Base-by-base conservation (phyloP, 2,888 invertebrate species). In the Yponomeuta malinellus region DNA sequence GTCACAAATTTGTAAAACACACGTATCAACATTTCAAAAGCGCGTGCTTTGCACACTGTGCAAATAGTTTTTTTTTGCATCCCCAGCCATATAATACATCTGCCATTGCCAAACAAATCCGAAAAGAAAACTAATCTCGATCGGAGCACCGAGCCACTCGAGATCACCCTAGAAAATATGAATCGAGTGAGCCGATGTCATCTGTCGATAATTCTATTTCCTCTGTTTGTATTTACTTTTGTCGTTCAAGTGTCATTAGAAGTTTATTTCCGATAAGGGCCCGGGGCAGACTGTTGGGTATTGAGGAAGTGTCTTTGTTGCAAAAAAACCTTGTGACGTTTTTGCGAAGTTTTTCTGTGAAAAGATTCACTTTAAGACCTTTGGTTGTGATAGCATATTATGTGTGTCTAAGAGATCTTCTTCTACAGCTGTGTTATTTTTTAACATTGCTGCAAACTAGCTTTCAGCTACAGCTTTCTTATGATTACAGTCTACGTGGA, bases 151-250 rank as follows among this genome's bases (percentile, higher is more conserved):
- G 64, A 63, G n/a, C 23, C 29, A 64, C 29, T 72, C 72, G 73
- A 74, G 75, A 78, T 79, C 77, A 77, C 77, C 80, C 79, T 76
- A 75, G 78, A 80, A 78, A 76, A 83, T 83, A 83, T 78, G 79
- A 73, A 78, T 78, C 76, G 75, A 73, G 77, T 77, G 75, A 76
- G 78, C 74, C 76, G 75, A 79, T 85, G 87, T 86, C 86, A 86
- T 83, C 83, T 81, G 81, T 81, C 82, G 79, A 81, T 79, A 77
- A 78, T 72, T 63, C 72, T 68, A 63, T 59, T 5, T 43, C 15
- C 71, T 69, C 48, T 71, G 63, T 70, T 75, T 75, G 75, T 82
- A 83, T 89, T 87, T 87, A 78, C 77, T 83, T 82, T 83, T 82
- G 81, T 84, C n/a, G 37, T 63, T 69, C 76, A 75, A 81, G 77